Percentiles rank a stretch among this genome's conserved stretches.
Evolutionary conservation across 1,140 invertebrate genomes (phyloP).

Genomic region (Caenorhabditis remanei): DNA sequence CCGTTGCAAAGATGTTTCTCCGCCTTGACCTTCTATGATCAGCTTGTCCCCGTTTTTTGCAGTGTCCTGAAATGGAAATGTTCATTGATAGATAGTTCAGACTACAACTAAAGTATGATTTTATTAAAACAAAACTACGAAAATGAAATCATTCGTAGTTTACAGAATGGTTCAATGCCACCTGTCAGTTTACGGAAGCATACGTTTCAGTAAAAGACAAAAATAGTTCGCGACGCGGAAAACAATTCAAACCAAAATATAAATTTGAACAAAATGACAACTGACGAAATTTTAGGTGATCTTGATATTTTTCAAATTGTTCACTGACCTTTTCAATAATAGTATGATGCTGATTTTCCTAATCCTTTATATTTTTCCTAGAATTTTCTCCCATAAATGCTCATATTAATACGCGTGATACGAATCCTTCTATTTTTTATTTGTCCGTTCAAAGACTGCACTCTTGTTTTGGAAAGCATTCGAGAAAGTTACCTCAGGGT

Average conservation of each 20-base stretch:
- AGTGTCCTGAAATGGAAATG: conserved; percentile 30
- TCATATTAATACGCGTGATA: not conserved
- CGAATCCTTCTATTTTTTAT: not conserved
- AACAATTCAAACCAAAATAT: no score
- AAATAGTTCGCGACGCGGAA: no score
- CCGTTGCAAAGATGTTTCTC: conserved; percentile 4
- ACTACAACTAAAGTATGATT: not conserved
- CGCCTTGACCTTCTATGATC: conserved; percentile 23
- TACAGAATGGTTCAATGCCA: not conserved
- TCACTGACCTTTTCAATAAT: not conserved
- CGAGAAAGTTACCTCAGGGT: not conserved
- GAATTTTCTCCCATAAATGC: not conserved
- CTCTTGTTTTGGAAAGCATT: not conserved
- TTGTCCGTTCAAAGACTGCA: not conserved
- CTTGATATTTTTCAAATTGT: not conserved
- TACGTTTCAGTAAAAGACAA: not conserved
- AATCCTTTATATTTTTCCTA: not conserved
- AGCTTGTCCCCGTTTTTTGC: not conserved
- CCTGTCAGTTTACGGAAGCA: not conserved
- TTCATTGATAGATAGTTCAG: not conserved
- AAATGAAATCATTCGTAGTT: not conserved
- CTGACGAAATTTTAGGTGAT: no score
- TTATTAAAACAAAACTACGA: not conserved
- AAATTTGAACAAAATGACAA: no score
- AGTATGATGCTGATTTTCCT: not conserved